Conservation (phyloP, 1,140 invertebrate species). For the Tyrophagus putrescentiae region DNA sequence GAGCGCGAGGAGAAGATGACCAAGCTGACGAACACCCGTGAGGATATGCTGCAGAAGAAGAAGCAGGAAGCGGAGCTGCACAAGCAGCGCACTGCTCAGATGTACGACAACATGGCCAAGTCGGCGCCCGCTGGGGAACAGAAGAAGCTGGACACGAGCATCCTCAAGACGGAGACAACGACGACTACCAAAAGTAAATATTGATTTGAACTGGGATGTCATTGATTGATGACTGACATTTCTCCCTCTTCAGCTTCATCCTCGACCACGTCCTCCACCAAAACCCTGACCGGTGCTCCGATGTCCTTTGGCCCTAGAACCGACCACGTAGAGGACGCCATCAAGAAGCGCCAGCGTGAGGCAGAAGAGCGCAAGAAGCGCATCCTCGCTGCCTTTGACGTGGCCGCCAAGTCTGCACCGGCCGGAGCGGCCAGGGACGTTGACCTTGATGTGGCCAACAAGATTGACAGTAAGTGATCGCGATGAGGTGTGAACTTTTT, state of each 20-base stretch:
- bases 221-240: neutral
- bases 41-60: constrained; percentile 26
- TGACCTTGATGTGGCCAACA: constrained; percentile 26
- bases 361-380: constrained; percentile 25
- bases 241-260: neutral
- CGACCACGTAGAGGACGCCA: constrained; percentile 23
- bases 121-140: constrained; percentile 28
- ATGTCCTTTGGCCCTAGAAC: constrained; percentile 1
- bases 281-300: neutral
- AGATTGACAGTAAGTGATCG: constrained; percentile 25
- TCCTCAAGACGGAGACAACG: constrained; percentile 21
- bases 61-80: constrained; percentile 31
- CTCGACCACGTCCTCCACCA: neutral
- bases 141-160: constrained; percentile 28
- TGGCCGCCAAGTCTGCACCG: constrained; percentile 22
- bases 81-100: constrained; percentile 31
- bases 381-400: constrained; percentile 24
- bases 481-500: neutral
- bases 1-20: constrained; percentile 28
- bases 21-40: constrained; percentile 27
- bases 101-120: constrained; percentile 33
- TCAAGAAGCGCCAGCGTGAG: constrained; percentile 21
- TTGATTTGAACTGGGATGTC: neutral
- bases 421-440: constrained; percentile 23
- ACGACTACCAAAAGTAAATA: neutral